Evolutionary conservation across 2,797 vertebrate species (phyloP), one percentile per base, ranked within the genome.

Genomic region (Cynopterus sphinx): DNA sequence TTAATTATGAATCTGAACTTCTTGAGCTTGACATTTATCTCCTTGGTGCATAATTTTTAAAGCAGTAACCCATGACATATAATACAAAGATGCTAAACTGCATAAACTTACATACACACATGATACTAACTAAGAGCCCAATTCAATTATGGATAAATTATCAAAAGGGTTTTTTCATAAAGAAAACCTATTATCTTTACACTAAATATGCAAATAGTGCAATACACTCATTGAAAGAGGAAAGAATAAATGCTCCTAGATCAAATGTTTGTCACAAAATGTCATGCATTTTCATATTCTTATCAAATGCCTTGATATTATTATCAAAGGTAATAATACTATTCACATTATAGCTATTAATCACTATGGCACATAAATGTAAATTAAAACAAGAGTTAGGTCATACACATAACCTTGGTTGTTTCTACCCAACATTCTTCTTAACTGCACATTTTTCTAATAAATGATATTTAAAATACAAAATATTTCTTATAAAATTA

Each of bases 1-100:
- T 96, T 93, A 97, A 95, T 96, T 97, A 94, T 77, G 77, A 94
- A 81, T 94, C 33, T 97, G 96, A 97, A 97, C 94, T 97, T 97
- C 75, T 92, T 97, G 51, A 95, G 63, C 53, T 91, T 96, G 96
- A 96, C 97, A 96, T 97, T 97, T 96, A 95, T 94, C 87, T 97
- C 90, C 96, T 96, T 85, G 61, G 87, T 96, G 92, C 53, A 96
- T 88, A 96, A 91, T 88, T 92, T 95, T 94, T 93, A 82, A 97
- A 95, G 84, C 79, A 96, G 51, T 94, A 96, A 95, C 67, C 61
- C 59, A 84, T 82, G 16, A 33, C 75, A 22, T 94, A 90, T 70
- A 93, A 93, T 87, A 83, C 55, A 78, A 93, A 24, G 19, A 73
- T 91, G 67, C 84, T 93, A 96, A 93, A 90, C 19, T 85, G 46